Evolutionary conservation across 1,140 invertebrate species (phyloP).

Genomic region (Leucophenga varia): DNA sequence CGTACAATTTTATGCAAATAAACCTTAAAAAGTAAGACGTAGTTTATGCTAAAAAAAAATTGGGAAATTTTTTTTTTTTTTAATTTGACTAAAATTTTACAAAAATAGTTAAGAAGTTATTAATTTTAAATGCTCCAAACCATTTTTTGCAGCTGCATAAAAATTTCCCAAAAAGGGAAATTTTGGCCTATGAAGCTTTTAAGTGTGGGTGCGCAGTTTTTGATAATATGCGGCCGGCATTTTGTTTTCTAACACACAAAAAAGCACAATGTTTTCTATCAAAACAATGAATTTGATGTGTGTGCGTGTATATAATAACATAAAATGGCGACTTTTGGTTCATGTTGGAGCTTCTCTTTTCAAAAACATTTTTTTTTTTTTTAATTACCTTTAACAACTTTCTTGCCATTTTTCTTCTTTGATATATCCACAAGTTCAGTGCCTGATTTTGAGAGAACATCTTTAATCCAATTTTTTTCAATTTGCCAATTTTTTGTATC

Average conservation of each 20-base stretch:
- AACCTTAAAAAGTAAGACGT: no score
- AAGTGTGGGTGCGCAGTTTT: no score
- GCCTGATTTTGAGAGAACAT: slow-evolving; percentile 47
- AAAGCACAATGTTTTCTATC: no score
- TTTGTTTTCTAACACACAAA: background rate
- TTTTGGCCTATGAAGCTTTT: slow-evolving; percentile 4
- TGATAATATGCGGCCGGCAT: slow-evolving; percentile 34
- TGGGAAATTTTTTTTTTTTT: no score
- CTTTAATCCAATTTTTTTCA: slow-evolving; percentile 51
- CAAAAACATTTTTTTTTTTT: slow-evolving; percentile 17
- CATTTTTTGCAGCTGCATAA: no score
- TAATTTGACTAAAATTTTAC: no score
- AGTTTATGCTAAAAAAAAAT: no score
- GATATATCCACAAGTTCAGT: slow-evolving; percentile 46
- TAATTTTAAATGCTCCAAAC: no score
- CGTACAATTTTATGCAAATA: no score
- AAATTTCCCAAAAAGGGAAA: slow-evolving; percentile 24
- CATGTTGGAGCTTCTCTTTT: background rate
- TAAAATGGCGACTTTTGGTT: slow-evolving; percentile 36
- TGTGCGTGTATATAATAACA: slow-evolving; percentile 36
- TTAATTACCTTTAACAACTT: slow-evolving; percentile 32
- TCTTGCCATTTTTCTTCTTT: slow-evolving; percentile 23
- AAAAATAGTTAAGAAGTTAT: no score
- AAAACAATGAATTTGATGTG: no score
- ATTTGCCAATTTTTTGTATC: slow-evolving; percentile 32